These are phyloP conservation scores for Trichonephila clavata DNA, from an alignment of 1,140 invertebrate genomes.

Conservation along the genomic window DNA sequence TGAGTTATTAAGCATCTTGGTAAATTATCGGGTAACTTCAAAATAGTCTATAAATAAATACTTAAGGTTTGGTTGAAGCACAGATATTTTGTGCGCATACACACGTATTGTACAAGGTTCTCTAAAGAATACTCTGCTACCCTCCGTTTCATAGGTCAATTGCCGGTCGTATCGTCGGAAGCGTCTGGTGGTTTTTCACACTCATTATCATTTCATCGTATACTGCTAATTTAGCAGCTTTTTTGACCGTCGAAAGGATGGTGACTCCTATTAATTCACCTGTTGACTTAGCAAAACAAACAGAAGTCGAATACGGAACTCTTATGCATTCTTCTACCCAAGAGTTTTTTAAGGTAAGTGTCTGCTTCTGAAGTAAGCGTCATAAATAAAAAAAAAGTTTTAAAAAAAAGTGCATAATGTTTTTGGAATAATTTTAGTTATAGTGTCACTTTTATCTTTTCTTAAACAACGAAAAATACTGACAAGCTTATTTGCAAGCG, in stretches of 20 bases:
- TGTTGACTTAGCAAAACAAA: slow-evolving; percentile 95
- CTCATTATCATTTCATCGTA: slow-evolving; percentile 99
- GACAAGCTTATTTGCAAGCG: too few species aligned
- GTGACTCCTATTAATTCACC: slow-evolving; percentile 96
- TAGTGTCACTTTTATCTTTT: background rate
- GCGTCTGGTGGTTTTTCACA: slow-evolving; percentile 99
- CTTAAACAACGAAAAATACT: too few species aligned
- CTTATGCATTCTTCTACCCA: slow-evolving; percentile 92
- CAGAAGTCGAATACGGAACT: slow-evolving; percentile 97
- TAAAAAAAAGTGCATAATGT: background rate
- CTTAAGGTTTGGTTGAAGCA: too few species aligned
- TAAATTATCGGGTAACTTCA: too few species aligned
- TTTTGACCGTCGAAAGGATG: slow-evolving; percentile 96
- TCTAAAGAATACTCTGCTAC: background rate
- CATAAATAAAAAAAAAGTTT: too few species aligned
- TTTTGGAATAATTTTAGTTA: too few species aligned
- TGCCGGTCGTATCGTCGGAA: slow-evolving; percentile 96
- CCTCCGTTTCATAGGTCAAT: slow-evolving; percentile 91
- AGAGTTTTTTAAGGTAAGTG: slow-evolving; percentile 93
- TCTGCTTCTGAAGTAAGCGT: background rate
- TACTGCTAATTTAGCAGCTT: slow-evolving; percentile 98
- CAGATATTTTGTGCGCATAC: too few species aligned
- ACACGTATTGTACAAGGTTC: background rate
- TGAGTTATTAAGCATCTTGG: too few species aligned
- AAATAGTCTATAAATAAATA: too few species aligned